Base-by-base conservation (phyloP, 2,113 vertebrate species). In the Platysteira castanea region DNA sequence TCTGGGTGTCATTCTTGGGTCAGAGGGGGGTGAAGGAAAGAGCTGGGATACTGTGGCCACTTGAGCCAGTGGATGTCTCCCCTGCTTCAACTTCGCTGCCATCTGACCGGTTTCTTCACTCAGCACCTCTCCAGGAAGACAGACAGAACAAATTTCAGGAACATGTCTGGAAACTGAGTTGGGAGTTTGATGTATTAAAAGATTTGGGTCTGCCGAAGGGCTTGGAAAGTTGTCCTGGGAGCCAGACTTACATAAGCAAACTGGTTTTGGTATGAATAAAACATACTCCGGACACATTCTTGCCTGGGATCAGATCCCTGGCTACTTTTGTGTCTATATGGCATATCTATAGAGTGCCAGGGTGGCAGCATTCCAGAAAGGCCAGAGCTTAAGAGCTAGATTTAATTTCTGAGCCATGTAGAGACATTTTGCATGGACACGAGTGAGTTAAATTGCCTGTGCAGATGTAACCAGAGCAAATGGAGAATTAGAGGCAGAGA, bases 311-410 rank as follows among this genome's bases (percentile, higher is more conserved):
- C 68, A 84, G 76, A 81, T 95, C 80, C 89, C 89, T 95, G 95
- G 80, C 91, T 95, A 95, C 91, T 93, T 95, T 60, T 89, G 50
- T 84, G 75, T 92, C 93, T 91, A 93, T 93, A 92, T 95, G 93
- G 80, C 86, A 26, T 87, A 96, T 84, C 75, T 89, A 44, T 67
- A 63, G 88, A 84, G 47, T 86, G 83, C 95, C 92, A 96, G 83
- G 68, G 52, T 74, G 5, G 82, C 68, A 90, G 83, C 90, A 70
- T 95, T 97, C 92, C 86, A 87, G 80, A 78, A 90, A 89, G 89
- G 83, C 89, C 94, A 78, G 35, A 70, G 64, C 86, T 92, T 70
- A 89, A 84, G 80, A 84, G 68, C 35, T 90, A 56, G 75, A 67
- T 96, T 59, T 86, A 31, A 84, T 84, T 95, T 92, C 60, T 81